Evolutionary conservation across 2,797 vertebrate genomes (phyloP).

Genomic region (Pseudochromis fuscus): DNA sequence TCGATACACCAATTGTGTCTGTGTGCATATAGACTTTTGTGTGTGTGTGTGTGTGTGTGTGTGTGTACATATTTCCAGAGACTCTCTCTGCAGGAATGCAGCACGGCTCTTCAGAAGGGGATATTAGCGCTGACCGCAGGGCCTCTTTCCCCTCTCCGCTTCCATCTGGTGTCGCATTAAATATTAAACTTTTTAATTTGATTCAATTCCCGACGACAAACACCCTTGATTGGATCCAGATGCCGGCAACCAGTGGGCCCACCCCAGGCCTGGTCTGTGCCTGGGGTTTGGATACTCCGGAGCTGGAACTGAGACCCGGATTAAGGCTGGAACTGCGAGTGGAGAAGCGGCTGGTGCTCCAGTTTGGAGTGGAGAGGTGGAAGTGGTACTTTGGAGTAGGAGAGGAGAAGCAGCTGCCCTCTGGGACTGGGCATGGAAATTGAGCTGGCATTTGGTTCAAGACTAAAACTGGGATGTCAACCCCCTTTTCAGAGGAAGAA

Average conservation of each 20-base stretch:
- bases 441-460: conserved; percentile 8
- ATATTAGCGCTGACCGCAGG: conserved; percentile 78
- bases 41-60: conserved; percentile 32
- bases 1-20: conserved; percentile 46
- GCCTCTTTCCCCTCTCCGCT: conserved; percentile 78
- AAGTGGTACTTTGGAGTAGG: conserved; percentile 31
- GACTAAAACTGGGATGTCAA: conserved; percentile 4
- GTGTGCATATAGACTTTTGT: conserved; percentile 26
- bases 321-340: conserved; percentile 53
- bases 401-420: conserved; percentile 16
- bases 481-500: background rate
- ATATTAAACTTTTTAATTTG: conserved; percentile 86
- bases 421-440: conserved; percentile 36
- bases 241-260: conserved; percentile 62
- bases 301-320: conserved; percentile 57
- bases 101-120: conserved; percentile 73
- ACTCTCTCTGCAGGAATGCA: conserved; percentile 71
- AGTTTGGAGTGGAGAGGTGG: conserved; percentile 35
- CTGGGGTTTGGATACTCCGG: conserved; percentile 53
- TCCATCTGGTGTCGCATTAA: conserved; percentile 83
- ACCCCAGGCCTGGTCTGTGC: conserved; percentile 56
- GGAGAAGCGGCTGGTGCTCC: conserved; percentile 37
- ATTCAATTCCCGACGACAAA: conserved; percentile 84
- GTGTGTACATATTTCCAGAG: conserved; percentile 71
- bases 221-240: conserved; percentile 81